Conservation (phyloP, 2,113 vertebrate species). For the Phainopepla nitens region DNA sequence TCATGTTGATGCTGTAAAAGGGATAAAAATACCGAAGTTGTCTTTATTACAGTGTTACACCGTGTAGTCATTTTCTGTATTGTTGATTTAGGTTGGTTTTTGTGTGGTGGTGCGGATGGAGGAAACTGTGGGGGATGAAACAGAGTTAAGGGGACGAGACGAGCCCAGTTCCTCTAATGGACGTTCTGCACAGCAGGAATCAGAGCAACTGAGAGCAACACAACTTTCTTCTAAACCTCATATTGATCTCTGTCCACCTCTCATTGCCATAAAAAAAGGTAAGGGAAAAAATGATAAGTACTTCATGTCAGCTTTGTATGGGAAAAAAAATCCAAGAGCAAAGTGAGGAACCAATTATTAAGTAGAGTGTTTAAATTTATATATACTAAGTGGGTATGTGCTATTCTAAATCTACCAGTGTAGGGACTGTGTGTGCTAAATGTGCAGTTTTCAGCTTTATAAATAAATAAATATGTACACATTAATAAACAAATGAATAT, state of each 20-base stretch:
- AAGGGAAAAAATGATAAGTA: background rate
- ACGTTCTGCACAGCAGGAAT: background rate
- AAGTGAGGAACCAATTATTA: background rate
- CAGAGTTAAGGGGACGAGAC: background rate
- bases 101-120: conserved; percentile 20
- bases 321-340: background rate
- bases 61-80: background rate
- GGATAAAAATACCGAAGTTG: background rate
- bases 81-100: background rate
- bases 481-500: background rate
- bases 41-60: background rate
- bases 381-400: accelerated
- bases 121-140: background rate
- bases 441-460: background rate
- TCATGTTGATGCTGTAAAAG: background rate
- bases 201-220: background rate
- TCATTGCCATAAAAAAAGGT: conserved; percentile 57
- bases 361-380: background rate
- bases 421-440: background rate
- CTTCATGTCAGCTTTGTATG: background rate
- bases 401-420: background rate
- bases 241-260: conserved; percentile 32
- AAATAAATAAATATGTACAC: background rate
- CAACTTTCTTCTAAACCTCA: background rate
- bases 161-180: background rate